These are phyloP conservation scores for Amiota mariae DNA, from an alignment of 2,888 invertebrate genomes.

Conservation along the genomic window DNA sequence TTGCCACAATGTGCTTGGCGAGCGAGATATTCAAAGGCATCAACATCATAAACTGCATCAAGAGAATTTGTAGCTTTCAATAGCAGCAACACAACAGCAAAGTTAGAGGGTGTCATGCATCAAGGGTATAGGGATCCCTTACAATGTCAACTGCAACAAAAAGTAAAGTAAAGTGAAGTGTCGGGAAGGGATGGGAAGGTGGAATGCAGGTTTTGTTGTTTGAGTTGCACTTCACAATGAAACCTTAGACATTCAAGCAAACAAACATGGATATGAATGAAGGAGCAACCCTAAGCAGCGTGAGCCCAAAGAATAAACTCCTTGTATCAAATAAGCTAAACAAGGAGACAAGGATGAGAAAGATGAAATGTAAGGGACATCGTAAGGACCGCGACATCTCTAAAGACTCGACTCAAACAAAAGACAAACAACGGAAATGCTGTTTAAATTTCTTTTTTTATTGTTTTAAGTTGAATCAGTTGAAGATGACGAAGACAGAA, in stretches of 20 bases:
- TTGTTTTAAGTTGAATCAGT: conserved; percentile 6
- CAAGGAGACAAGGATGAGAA: background rate
- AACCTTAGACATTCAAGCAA: conserved; percentile 22
- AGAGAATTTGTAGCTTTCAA: background rate
- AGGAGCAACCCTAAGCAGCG: background rate
- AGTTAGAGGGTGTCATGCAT: background rate
- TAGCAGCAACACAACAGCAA: conserved; percentile 12
- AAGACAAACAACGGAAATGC: conserved; percentile 43
- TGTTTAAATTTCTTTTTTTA: background rate
- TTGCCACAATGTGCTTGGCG: too few relatives aligned
- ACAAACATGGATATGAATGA: background rate
- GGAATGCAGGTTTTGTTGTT: conserved; percentile 14
- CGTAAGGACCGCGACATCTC: conserved; percentile 18
- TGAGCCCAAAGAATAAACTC: background rate
- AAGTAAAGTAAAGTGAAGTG: background rate
- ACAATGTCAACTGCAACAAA: conserved; percentile 23
- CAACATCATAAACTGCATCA: conserved; percentile 8
- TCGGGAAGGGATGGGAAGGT: background rate
- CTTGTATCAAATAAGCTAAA: background rate
- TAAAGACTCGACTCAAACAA: conserved; percentile 42
- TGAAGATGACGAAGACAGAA: too few relatives aligned
- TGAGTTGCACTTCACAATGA: conserved; percentile 33
- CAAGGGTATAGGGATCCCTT: background rate
- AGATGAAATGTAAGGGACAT: background rate
- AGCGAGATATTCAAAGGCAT: conserved; percentile 2